A percentile compares a stretch with the other conserved stretches of the same genome.
Evolutionary conservation across 2,113 vertebrate genomes (phyloP).

Genomic region (Oreochromis aureus): DNA sequence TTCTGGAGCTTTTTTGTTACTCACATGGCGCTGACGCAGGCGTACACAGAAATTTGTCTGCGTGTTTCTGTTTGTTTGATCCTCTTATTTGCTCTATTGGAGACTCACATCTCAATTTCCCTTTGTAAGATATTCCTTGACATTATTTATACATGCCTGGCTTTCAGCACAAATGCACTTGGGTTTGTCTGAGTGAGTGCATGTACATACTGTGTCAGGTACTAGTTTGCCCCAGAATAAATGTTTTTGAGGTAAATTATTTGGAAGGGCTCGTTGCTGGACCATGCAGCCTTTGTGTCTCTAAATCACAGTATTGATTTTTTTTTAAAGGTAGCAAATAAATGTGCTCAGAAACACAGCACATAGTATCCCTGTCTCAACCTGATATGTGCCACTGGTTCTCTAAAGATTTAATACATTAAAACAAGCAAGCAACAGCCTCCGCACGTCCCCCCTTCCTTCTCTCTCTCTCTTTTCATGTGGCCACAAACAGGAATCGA

Average conservation of each 20-base stretch:
- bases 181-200: constrained; percentile 28
- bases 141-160: constrained; percentile 55
- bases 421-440: constrained; percentile 22
- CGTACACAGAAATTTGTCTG: neutral
- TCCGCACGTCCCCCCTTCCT: neutral
- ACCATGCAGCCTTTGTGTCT: constrained; percentile 44
- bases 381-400: constrained; percentile 50
- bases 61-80: neutral
- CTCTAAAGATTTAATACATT: constrained; percentile 55
- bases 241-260: constrained; percentile 65
- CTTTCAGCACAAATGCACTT: constrained; percentile 35
- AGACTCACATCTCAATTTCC: constrained; percentile 28
- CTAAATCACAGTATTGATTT: constrained; percentile 70
- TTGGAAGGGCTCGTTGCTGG: constrained; percentile 47
- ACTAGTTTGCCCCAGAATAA: constrained; percentile 57
- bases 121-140: constrained; percentile 31
- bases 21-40: too few relatives aligned
- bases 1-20: neutral
- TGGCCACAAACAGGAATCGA: constrained; percentile 27
- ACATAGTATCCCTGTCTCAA: constrained; percentile 37
- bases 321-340: constrained; percentile 50
- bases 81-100: constrained; percentile 26
- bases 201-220: constrained; percentile 42
- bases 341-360: constrained; percentile 34
- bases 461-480: neutral